Evolutionary conservation across 2,797 vertebrate genomes (phyloP), one percentile per base, ranked within the genome.

Genomic region (Triplophysa yarkandensis): DNA sequence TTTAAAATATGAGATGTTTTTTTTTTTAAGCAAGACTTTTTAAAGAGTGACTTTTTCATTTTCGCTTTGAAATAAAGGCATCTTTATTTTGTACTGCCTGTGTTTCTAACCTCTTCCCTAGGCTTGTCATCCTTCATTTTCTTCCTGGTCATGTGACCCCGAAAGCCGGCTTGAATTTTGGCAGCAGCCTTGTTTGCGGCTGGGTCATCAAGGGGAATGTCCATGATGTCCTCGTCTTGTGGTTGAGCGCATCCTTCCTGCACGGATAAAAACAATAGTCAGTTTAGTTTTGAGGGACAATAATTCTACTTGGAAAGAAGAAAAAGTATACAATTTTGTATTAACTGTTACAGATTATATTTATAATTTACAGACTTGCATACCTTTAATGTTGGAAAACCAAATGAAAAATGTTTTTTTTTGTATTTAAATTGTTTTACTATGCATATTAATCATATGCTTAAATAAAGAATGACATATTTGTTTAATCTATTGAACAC

Each of bases 91-190:
- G 16, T 3, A 19, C 41, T 43, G 44, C 17, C 86, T 83, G 89
- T 90, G 87, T 91, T 93, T 87, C 93, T 95, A 79, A 95, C 90
- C 86, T 95, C 95, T 88, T 95, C 95, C n/a, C 94, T 87, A 2
- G 95, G 92, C 85, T 98, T 96, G 89, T 95, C 95, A 69, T 95
- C 95, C 91, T 98, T 98, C 91, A 98, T 97, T 95, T 99, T 99
- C 96, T 99, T 99, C 80, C 96, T 91, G 80, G 97, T 98, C 97
- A 99, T 99, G 88, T 99, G 97, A 77, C 97, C 97, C 13, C 97
- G 95, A 86, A 99, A 98, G 84, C 97, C 96, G 3, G 97, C 97
- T 89, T 99, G 97, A 91, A 99, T 99, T 88, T 98, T 98, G 86
- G 96, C 94, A 0, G 97, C 97, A 0, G 97, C 97, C 28, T 97